Conservation (phyloP, 35 echinoderm and acorn worm species). For the Apostichopus parvimensis region DNA sequence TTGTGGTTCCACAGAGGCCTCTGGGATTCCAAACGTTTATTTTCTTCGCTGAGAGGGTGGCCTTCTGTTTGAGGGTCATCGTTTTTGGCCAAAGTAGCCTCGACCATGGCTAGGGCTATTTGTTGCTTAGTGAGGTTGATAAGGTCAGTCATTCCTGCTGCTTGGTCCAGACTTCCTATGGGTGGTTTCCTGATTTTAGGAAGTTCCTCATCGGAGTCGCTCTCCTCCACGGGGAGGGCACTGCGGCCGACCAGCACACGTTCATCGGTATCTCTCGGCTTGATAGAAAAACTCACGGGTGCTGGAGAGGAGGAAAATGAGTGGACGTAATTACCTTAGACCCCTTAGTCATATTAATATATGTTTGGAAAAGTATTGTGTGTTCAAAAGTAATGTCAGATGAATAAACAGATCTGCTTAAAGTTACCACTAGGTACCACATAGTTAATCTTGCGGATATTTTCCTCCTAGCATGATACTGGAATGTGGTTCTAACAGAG, state of each 20-base stretch:
- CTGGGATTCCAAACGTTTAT: slow-evolving; percentile 4
- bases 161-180: slow-evolving; percentile 25
- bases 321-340: neutral
- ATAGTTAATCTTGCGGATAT: neutral
- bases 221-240: slow-evolving; percentile 87
- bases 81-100: neutral
- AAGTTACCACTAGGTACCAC: no score
- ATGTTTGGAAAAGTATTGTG: neutral
- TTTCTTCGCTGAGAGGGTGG: neutral
- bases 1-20: neutral
- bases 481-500: no score
- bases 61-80: neutral
- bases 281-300: slow-evolving; percentile 95
- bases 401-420: no score
- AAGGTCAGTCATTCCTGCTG: slow-evolving; percentile 35
- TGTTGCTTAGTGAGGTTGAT: slow-evolving; percentile 51
- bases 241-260: slow-evolving; percentile 70
- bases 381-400: no score
- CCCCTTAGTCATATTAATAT: neutral
- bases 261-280: slow-evolving; percentile 75
- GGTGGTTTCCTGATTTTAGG: slow-evolving; percentile 41
- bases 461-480: no score
- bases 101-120: slow-evolving; percentile 47
- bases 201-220: slow-evolving; percentile 82
- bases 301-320: slow-evolving; percentile 26